A percentile compares a stretch with the other conserved stretches of the same genome.
phyloP scores from a whole-genome alignment of 2,113 vertebrate species.

The Thoracochromis brauschi region DNA sequence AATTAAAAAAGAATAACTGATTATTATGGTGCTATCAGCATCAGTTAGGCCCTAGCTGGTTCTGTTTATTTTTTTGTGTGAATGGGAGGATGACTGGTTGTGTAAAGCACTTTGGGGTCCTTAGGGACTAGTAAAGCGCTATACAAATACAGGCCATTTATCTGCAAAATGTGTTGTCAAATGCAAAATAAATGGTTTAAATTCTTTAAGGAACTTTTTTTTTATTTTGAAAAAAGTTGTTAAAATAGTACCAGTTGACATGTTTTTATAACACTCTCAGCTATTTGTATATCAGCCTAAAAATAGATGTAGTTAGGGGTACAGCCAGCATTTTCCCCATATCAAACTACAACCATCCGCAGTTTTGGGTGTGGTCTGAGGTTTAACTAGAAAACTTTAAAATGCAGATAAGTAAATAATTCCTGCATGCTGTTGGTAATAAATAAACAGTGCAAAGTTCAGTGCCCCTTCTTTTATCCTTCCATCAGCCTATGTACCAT shows the following conservation, averaged over 20 bases:
- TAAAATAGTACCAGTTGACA: neutral
- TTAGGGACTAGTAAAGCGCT: neutral
- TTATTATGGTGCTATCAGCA: neutral
- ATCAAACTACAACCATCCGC: neutral
- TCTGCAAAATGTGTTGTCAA: neutral
- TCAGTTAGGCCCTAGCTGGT: neutral
- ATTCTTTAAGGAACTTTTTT: neutral
- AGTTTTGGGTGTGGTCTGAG: neutral
- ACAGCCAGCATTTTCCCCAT: neutral
- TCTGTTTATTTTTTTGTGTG: neutral
- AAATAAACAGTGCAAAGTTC: neutral
- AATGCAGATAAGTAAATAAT: neutral
- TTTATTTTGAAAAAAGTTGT: neutral
- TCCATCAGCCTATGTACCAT: neutral
- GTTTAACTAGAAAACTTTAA: neutral
- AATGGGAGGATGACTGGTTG: neutral
- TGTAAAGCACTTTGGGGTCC: neutral
- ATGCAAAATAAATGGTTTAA: neutral
- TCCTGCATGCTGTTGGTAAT: neutral
- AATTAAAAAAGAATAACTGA: neutral
- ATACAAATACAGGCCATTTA: neutral
- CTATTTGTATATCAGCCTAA: neutral
- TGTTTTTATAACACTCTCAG: neutral
- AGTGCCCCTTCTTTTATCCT: neutral
- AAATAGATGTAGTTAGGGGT: neutral